A percentile compares a stretch with the other conserved stretches of the same genome.
phyloP scores from a whole-genome alignment of 2,888 invertebrate species.

The Vesta saturnalis region DNA sequence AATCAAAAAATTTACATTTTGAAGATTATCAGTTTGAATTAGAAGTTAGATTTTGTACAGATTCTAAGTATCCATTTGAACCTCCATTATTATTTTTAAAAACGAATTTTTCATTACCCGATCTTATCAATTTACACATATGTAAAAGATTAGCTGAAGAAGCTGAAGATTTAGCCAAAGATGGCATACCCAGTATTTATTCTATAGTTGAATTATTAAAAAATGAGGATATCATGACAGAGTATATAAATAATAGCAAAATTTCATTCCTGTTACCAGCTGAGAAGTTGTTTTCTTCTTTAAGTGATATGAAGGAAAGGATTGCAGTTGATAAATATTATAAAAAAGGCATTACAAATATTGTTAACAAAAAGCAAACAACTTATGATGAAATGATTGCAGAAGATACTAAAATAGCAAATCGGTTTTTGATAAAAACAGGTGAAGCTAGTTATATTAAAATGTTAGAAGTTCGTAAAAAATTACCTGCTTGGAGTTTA shows the following conservation, averaged over 20 bases:
- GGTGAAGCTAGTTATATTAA: slow-evolving; percentile 71
- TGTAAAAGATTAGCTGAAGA: slow-evolving; percentile 74
- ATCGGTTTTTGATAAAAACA: slow-evolving; percentile 70
- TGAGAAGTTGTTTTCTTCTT: slow-evolving; percentile 59
- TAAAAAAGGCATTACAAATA: slow-evolving; percentile 69
- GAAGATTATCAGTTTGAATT: slow-evolving; percentile 68
- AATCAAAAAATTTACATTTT: slow-evolving; percentile 56
- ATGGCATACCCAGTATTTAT: slow-evolving; percentile 78
- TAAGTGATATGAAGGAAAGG: slow-evolving; percentile 47
- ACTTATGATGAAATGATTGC: slow-evolving; percentile 66
- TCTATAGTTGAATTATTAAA: slow-evolving; percentile 76
- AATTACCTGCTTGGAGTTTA: slow-evolving; percentile 78
- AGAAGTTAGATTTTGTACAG: slow-evolving; percentile 79
- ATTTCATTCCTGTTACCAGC: slow-evolving; percentile 70
- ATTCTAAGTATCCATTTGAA: slow-evolving; percentile 78
- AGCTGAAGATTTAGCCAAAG: slow-evolving; percentile 70
- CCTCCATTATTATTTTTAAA: slow-evolving; percentile 77
- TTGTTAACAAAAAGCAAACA: slow-evolving; percentile 64
- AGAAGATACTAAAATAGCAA: slow-evolving; percentile 72
- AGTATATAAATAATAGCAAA: slow-evolving; percentile 68
- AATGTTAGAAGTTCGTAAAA: slow-evolving; percentile 71
- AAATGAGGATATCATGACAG: slow-evolving; percentile 73
- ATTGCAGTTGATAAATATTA: slow-evolving; percentile 69
- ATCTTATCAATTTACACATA: slow-evolving; percentile 72
- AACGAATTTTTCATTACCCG: slow-evolving; percentile 71